Base-by-base conservation (phyloP, 2,113 vertebrate genomes). In the Otis tarda region DNA sequence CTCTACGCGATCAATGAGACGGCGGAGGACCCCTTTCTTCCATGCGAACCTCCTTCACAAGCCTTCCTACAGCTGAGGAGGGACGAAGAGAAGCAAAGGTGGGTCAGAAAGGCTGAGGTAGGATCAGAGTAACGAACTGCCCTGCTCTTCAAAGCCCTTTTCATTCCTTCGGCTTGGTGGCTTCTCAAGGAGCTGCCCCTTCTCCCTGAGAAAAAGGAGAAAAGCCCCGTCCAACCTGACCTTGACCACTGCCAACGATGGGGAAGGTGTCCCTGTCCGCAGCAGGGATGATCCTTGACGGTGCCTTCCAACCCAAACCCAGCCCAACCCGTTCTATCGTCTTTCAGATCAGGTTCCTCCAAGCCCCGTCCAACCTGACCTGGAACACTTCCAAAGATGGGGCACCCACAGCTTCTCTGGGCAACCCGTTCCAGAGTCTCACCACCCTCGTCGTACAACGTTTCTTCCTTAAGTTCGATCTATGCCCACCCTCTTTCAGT, bases 41-140 rank as follows among this genome's bases (percentile, higher is more conserved):
- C 4, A 0, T 2, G 0, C 1, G 37, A 30, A 35, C 47, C 22
- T 53, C 31, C 47, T 43, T 11, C 2, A 5, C 6, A 16, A 25
- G 37, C 12, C 57, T 73, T 73, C 5, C 0, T 4, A 12, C 31
- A 63, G 57, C 68, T 73, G 47, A 31, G 68, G 33, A 4, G 6
- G 39, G 12, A 73, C 2, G 4, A 43, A 14, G 47, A 53, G 20
- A 73, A 73, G 57, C 81, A 83, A 20, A 52, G 33, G 68, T 83
- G 68, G 20, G 81, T 63, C 47, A 24, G 31, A 52, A 61, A 35
- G 20, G 67, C 56, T 14, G 24, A 43, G 47, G 35, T 37, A 13
- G 17, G 22, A 15, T 21, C 28, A 27, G n/a, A 27, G 27, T 50
- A 10, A 35, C 12, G 31, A 61, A 31, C 41, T 4, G 7, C 43